Percentiles rank a stretch among this genome's conserved stretches.
Evolutionary conservation across 1,140 invertebrate species (phyloP).

Genomic region (Pseudomyrmex concolor): DNA sequence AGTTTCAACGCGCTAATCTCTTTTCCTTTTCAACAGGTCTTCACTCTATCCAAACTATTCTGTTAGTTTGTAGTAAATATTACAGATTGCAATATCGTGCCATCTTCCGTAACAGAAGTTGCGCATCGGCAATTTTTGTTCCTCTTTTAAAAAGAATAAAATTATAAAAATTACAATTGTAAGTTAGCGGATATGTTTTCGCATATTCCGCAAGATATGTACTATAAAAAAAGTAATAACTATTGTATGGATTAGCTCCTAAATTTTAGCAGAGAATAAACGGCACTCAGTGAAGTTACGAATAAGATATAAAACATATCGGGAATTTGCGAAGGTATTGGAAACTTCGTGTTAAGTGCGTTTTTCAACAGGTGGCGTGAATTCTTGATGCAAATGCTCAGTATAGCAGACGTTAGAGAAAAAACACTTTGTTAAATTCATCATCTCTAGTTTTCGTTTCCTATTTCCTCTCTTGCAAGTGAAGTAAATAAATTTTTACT

Average conservation of each 20-base stretch:
- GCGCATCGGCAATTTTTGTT: too few species aligned
- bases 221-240: background rate
- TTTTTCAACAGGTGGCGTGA: slow-evolving; percentile 57
- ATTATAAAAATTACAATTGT: too few species aligned
- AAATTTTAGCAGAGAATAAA: slow-evolving; percentile 6
- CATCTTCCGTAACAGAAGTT: background rate
- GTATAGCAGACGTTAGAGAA: background rate
- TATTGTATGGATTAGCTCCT: background rate
- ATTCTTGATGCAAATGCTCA: background rate
- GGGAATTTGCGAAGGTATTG: slow-evolving; percentile 1
- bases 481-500: slow-evolving; percentile 5
- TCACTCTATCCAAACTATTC: background rate
- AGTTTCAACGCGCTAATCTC: slow-evolving; percentile 12
- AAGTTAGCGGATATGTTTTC: too few species aligned
- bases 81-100: background rate
- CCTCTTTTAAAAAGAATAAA: too few species aligned
- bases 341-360: slow-evolving; percentile 23
- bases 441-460: background rate
- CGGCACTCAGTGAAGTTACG: background rate
- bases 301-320: background rate
- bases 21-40: slow-evolving; percentile 20
- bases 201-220: too few species aligned
- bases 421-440: slow-evolving; percentile 19
- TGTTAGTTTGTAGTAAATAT: background rate
- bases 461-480: background rate